Percentiles rank a stretch among this genome's conserved stretches.
Evolutionary conservation across 2,888 invertebrate species (phyloP).

Genomic region (Ypsolopha scabrella): DNA sequence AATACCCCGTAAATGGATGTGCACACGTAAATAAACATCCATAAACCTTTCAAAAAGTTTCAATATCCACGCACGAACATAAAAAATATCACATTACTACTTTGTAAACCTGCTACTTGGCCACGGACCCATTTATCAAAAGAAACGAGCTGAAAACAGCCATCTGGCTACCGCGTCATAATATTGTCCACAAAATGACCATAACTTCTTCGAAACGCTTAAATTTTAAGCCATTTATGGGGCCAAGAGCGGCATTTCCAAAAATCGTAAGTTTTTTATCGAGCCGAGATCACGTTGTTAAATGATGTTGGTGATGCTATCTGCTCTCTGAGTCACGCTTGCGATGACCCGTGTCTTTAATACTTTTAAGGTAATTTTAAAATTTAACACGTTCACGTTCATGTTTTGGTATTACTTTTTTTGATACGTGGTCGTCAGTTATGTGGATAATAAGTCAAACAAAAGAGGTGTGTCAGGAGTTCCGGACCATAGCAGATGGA

Average conservation of each 20-base stretch:
- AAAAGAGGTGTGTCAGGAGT: no score
- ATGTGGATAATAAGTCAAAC: not conserved
- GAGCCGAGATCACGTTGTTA: constrained; percentile 36
- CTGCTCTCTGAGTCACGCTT: constrained; percentile 10
- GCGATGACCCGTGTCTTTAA: not conserved
- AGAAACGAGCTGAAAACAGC: constrained; percentile 19
- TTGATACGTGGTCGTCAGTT: not conserved
- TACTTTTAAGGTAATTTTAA: constrained; percentile 1
- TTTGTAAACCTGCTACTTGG: constrained; percentile 4
- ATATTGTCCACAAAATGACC: constrained; percentile 47
- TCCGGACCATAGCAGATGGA: no score
- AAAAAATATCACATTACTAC: not conserved
- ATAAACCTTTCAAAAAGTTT: not conserved
- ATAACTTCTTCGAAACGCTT: constrained; percentile 61
- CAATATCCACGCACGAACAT: not conserved
- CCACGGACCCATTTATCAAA: constrained; percentile 47
- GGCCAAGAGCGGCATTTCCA: constrained; percentile 53
- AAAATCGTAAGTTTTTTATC: constrained; percentile 59
- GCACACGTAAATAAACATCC: not conserved
- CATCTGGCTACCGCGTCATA: constrained; percentile 35
- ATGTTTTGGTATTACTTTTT: not conserved
- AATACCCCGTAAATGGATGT: no score
- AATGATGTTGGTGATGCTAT: constrained; percentile 55
- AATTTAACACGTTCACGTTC: constrained; percentile 1
- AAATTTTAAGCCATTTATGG: constrained; percentile 55